Percentiles rank a stretch among this genome's conserved stretches.
phyloP scores from a whole-genome alignment of 1,140 invertebrate species.

The Drosophila bipectinata region DNA sequence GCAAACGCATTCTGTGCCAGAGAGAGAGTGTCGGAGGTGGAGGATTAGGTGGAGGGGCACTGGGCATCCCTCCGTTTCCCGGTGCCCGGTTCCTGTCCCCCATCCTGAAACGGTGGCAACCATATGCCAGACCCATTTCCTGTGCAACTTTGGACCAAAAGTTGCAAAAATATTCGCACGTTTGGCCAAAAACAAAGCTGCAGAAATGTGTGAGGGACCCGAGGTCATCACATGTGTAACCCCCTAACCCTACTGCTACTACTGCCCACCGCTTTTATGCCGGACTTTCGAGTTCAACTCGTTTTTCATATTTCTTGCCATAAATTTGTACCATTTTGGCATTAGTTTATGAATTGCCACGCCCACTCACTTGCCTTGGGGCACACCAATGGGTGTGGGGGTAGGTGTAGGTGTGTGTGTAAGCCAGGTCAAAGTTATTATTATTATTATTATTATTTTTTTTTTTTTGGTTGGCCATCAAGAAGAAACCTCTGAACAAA shows the following conservation, averaged over 20 bases:
- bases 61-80: not conserved
- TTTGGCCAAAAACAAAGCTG: conserved; percentile 74
- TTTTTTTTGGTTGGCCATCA: conserved; percentile 22
- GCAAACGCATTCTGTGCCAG: conserved; percentile 19
- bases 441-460: conserved; percentile 32
- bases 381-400: no score
- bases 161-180: conserved; percentile 81
- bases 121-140: conserved; percentile 72
- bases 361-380: conserved; percentile 21
- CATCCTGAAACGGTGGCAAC: conserved; percentile 40
- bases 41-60: conserved; percentile 33
- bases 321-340: conserved; percentile 69
- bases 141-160: conserved; percentile 77
- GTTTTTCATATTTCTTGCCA: conserved; percentile 75
- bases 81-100: conserved; percentile 18
- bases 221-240: conserved; percentile 18
- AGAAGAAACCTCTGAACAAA: conserved; percentile 44
- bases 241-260: not conserved
- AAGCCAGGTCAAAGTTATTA: conserved; percentile 49
- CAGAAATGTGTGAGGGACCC: not conserved
- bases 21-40: conserved; percentile 8
- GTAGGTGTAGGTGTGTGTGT: conserved; percentile 8
- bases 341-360: conserved; percentile 60
- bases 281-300: conserved; percentile 52
- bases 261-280: conserved; percentile 47